Evolutionary conservation across 1,140 invertebrate genomes (phyloP).

Genomic region (Macrobrachium nipponense): DNA sequence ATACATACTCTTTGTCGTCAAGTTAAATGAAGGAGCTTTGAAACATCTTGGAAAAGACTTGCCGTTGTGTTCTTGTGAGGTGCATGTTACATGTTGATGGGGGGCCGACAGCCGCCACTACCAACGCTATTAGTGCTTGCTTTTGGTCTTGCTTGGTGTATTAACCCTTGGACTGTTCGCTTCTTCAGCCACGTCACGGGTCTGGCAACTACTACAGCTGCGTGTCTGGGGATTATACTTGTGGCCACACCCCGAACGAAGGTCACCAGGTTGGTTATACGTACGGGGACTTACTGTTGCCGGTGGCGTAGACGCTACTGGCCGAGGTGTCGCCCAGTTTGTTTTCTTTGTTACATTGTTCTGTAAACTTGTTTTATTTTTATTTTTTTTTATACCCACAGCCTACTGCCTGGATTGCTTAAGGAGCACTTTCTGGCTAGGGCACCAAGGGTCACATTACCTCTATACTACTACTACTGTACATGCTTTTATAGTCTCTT

Average conservation of each 20-base stretch:
- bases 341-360: slow-evolving; percentile 22
- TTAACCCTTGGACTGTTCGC: slow-evolving; percentile 56
- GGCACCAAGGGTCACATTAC: slow-evolving; percentile 47
- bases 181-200: slow-evolving; percentile 60
- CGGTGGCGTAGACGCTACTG: slow-evolving; percentile 39
- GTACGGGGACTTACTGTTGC: slow-evolving; percentile 34
- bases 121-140: slow-evolving; percentile 42
- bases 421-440: slow-evolving; percentile 53
- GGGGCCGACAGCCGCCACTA: slow-evolving; percentile 25
- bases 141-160: slow-evolving; percentile 50
- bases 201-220: slow-evolving; percentile 64
- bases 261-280: slow-evolving; percentile 61
- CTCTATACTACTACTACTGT: slow-evolving; percentile 25
- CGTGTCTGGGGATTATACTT: slow-evolving; percentile 63
- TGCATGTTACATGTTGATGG: slow-evolving; percentile 43
- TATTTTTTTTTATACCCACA: slow-evolving; percentile 48
- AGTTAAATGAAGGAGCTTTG: slow-evolving; percentile 50
- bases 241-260: slow-evolving; percentile 63
- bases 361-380: not conserved
- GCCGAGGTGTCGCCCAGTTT: slow-evolving; percentile 36
- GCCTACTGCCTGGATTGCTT: slow-evolving; percentile 55
- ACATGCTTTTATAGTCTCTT: slow-evolving; percentile 33
- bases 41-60: slow-evolving; percentile 22
- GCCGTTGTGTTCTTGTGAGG: slow-evolving; percentile 46
- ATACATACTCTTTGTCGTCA: not conserved